Base-by-base conservation (phyloP, 2,888 invertebrate species). In the Eilema depressum region DNA sequence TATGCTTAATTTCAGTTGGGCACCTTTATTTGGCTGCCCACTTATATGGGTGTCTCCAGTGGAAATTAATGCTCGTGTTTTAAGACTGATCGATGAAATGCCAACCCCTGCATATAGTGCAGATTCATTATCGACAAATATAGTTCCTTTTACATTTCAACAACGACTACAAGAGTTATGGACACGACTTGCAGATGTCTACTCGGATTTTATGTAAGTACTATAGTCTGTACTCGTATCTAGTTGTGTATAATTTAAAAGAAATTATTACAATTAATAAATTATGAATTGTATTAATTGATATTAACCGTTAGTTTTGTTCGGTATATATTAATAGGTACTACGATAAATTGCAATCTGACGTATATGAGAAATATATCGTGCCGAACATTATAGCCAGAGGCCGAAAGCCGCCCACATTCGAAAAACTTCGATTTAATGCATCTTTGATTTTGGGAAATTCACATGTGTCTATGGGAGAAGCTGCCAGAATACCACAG, bases 21-120 rank as follows among this genome's bases (percentile, higher is more conserved):
- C 90, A 12, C 69, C 88, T 30, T 76, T 92, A 0, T 93, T 83
- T 72, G 75, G 87, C 14, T 89, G 89, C 53, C 93, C 93, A 0
- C 77, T 88, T 10, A 88, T 93, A 28, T 93, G 91, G 91, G 71
- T 86, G 0, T 88, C 88, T 0, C 81, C 91, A 0, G 71, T 89
- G 28, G 89, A 89, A 66, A 37, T 66, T 20, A 66, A 66, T 20
- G 30, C 66, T 25, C 28, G 57, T 37, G 71, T 88, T 0, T 68
- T 90, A 7, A 77, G 81, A 2, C 73, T 91, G 2, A 84, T 93
- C 0, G 91, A 92, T 61, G 88, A 88, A 41, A 71, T 78, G 0
- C 71, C 84, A 0, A 88, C 85, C 70, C 90, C 91, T 4, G 82
- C 90, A 0, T 89, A 88, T 71, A 73, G 69, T 23, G 57, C 76